Evolutionary conservation across 2,888 invertebrate species (phyloP).

Genomic region (Aplocera efformata): DNA sequence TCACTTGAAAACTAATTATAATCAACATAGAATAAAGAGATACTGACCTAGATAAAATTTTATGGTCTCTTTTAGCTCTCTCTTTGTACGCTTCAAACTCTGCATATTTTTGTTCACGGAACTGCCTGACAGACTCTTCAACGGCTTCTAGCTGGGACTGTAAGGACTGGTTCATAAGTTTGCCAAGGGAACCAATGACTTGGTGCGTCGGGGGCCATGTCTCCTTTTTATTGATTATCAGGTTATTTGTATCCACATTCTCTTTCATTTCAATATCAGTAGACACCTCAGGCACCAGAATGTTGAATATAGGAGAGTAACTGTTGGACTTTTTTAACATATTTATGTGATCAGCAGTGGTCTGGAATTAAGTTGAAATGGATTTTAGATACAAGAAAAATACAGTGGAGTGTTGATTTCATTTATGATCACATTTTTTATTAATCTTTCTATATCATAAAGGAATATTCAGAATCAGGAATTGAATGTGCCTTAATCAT

Average conservation of each 20-base stretch:
- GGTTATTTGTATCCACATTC: constrained; percentile 67
- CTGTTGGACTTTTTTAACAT: constrained; percentile 82
- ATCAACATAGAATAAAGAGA: too few species aligned
- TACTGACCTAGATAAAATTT: constrained; percentile 81
- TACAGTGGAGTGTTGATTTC: too few species aligned
- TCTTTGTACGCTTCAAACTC: constrained; percentile 87
- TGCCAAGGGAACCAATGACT: constrained; percentile 81
- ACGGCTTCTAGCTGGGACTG: constrained; percentile 85
- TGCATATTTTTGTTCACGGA: constrained; percentile 87
- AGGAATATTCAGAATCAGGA: too few species aligned
- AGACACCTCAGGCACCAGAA: constrained; percentile 81
- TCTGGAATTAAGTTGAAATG: constrained; percentile 60
- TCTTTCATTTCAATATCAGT: constrained; percentile 76
- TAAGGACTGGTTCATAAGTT: constrained; percentile 84
- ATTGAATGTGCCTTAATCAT: too few species aligned
- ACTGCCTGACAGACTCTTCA: constrained; percentile 88
- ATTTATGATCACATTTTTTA: too few species aligned
- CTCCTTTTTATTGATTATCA: constrained; percentile 51
- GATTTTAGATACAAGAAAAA: neutral
- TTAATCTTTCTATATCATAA: too few species aligned
- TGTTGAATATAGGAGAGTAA: constrained; percentile 86
- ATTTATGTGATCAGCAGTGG: constrained; percentile 79
- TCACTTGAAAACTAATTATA: too few species aligned
- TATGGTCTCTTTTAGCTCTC: constrained; percentile 86
- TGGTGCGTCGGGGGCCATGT: constrained; percentile 74